phyloP scores from a whole-genome alignment of 2,888 invertebrate genomes.

The Melanchra persicariae region DNA sequence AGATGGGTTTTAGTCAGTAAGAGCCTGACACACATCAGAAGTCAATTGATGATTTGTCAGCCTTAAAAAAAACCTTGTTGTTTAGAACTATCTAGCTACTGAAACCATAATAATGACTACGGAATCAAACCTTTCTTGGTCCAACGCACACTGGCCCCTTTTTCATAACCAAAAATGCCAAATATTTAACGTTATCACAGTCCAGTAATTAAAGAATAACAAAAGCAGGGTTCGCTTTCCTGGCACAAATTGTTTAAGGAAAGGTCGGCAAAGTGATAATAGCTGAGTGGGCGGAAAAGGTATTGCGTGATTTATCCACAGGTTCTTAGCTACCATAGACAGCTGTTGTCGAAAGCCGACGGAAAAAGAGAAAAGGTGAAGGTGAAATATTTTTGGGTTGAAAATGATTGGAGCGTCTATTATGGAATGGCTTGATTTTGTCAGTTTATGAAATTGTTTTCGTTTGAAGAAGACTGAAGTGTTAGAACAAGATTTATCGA shows the following conservation, averaged over 20 bases:
- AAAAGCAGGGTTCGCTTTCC: conserved; percentile 9
- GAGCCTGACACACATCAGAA: too few relatives aligned
- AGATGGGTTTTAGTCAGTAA: too few relatives aligned
- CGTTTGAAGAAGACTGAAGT: too few relatives aligned
- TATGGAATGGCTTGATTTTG: neutral
- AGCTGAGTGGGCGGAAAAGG: conserved; percentile 18
- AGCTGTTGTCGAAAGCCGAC: neutral
- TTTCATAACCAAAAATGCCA: neutral
- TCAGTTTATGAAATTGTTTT: neutral
- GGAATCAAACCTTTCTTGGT: neutral
- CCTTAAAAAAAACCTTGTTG: too few relatives aligned
- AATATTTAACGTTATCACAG: neutral
- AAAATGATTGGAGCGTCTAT: neutral
- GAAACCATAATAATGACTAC: neutral
- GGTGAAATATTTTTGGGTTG: conserved; percentile 3
- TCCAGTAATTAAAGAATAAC: conserved; percentile 34
- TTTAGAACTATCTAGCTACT: too few relatives aligned
- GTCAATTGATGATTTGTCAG: too few relatives aligned
- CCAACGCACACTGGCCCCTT: neutral
- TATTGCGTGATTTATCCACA: conserved; percentile 31
- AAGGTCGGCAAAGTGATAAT: conserved; percentile 12
- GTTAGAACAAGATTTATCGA: neutral
- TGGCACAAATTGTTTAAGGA: conserved; percentile 7
- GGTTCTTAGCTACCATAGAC: neutral
- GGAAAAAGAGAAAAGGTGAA: conserved; percentile 1